These are phyloP conservation scores for Myrmophylax atrothorax DNA, from an alignment of 2,113 vertebrate genomes.

Conservation along the genomic window DNA sequence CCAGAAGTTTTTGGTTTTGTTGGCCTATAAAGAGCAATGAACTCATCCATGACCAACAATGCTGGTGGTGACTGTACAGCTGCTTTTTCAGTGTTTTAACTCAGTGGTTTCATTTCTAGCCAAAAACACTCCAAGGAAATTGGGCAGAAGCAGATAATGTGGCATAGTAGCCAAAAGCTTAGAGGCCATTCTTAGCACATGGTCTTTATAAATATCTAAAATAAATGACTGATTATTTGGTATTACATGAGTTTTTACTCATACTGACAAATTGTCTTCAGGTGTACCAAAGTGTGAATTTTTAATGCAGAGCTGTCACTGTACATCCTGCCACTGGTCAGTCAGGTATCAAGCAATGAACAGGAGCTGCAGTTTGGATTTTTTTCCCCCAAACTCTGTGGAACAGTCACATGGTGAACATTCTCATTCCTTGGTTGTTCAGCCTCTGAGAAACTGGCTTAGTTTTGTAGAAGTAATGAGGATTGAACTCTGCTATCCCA, in stretches of 20 bases:
- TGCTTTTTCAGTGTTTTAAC: background rate
- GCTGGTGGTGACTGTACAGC: background rate
- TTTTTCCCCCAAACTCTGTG: background rate
- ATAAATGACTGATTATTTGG: background rate
- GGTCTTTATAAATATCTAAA: background rate
- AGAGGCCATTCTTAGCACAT: background rate
- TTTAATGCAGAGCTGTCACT: background rate
- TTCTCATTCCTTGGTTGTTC: background rate
- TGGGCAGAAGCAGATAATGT: background rate
- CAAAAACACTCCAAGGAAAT: background rate
- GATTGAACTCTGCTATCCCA: background rate
- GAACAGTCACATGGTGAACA: background rate
- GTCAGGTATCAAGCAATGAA: rapidly evolving
- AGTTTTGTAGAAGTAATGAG: background rate
- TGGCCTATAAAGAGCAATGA: background rate
- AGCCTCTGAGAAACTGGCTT: background rate
- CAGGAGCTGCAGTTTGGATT: background rate
- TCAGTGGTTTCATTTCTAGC: background rate
- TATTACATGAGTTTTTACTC: background rate
- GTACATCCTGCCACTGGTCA: background rate
- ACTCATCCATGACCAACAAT: background rate
- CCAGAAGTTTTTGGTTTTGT: background rate
- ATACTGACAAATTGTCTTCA: background rate
- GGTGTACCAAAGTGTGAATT: background rate
- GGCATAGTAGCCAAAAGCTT: background rate